These are phyloP conservation scores for Pedionomus torquatus DNA, from an alignment of 2,113 vertebrate genomes.

Conservation along the genomic window DNA sequence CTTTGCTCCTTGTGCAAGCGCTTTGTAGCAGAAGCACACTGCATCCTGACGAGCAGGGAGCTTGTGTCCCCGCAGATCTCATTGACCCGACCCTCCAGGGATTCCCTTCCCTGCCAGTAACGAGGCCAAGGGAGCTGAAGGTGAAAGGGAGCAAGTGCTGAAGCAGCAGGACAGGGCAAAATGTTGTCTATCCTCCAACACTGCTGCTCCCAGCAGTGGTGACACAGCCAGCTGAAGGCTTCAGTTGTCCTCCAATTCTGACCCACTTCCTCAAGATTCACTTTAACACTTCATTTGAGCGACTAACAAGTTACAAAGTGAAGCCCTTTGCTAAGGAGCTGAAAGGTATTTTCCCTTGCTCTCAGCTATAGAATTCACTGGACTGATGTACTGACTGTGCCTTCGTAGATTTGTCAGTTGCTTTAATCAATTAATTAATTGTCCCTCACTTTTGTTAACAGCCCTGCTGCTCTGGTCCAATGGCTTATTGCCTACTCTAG, in stretches of 20 bases:
- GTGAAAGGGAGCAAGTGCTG: background rate
- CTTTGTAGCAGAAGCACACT: rapidly evolving
- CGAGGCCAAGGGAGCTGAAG: background rate
- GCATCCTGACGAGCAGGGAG: background rate
- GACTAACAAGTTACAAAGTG: background rate
- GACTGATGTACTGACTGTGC: background rate
- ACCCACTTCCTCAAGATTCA: background rate
- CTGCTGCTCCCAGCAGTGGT: background rate
- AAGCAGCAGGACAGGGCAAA: background rate
- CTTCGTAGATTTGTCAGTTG: background rate
- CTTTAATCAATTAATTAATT: background rate
- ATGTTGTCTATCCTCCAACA: background rate
- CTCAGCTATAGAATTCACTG: background rate
- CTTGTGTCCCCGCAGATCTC: background rate
- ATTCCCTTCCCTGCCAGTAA: background rate
- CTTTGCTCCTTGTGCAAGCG: background rate
- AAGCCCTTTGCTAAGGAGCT: background rate
- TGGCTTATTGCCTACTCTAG: background rate
- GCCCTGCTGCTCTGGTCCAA: background rate
- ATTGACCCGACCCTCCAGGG: background rate
- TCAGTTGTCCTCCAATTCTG: background rate
- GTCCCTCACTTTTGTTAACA: background rate
- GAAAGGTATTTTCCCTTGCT: background rate
- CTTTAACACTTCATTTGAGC: background rate
- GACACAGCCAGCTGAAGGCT: background rate